These are phyloP conservation scores for Cynopterus sphinx DNA, from an alignment of 2,797 vertebrate species.

Conservation along the genomic window DNA sequence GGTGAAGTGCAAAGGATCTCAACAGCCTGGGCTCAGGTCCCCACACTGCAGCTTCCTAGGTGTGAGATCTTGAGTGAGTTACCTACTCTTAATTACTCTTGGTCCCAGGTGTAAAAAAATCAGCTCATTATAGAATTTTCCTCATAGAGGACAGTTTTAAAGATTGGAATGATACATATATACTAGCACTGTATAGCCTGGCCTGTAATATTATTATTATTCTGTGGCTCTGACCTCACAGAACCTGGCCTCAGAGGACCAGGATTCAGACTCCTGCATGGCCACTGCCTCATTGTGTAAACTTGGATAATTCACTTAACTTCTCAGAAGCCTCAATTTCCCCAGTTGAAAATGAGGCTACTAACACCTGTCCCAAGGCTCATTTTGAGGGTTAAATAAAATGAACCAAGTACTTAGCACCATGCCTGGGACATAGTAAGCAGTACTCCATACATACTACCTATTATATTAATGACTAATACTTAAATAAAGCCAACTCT, in stretches of 20 bases:
- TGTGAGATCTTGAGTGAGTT: background rate
- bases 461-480: background rate
- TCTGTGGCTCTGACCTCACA: background rate
- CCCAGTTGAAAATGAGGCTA: background rate
- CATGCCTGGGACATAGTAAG: background rate
- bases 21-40: background rate
- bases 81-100: background rate
- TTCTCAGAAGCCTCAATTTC: background rate
- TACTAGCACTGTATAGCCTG: background rate
- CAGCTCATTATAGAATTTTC: background rate
- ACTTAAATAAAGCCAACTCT: background rate
- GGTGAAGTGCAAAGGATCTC: background rate
- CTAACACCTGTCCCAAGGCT: background rate
- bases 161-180: background rate
- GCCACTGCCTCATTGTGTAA: background rate
- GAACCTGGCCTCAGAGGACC: background rate
- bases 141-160: background rate
- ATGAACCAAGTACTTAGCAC: background rate
- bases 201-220: background rate
- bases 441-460: background rate
- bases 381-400: background rate
- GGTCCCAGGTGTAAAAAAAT: background rate
- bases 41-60: background rate
- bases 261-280: background rate
- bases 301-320: background rate